phyloP scores from a whole-genome alignment of 2,113 vertebrate species.

The Tinamus guttatus region DNA sequence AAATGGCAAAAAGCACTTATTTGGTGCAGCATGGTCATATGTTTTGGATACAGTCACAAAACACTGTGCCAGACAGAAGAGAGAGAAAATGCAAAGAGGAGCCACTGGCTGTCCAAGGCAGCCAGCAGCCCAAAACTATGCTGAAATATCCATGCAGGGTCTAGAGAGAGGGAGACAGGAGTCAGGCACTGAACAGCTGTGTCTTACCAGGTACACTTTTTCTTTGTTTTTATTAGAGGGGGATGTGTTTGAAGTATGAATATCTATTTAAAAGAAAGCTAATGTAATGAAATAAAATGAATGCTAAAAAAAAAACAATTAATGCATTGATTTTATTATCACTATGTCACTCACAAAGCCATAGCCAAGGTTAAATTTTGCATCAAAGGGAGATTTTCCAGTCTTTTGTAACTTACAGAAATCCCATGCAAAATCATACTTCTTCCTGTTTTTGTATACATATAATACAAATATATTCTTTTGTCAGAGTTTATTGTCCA shows the following conservation, averaged over 20 bases:
- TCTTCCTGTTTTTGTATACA: background rate
- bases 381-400: background rate
- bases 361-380: background rate
- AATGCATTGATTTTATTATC: background rate
- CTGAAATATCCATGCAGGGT: accelerated
- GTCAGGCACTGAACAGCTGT: accelerated
- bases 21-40: background rate
- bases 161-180: background rate
- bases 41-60: background rate
- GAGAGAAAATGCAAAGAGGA: background rate
- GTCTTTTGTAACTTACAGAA: background rate
- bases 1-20: background rate
- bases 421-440: background rate
- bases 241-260: background rate
- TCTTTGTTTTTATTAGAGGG: too few species aligned
- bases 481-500: background rate
- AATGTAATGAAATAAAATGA: background rate
- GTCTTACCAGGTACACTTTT: background rate
- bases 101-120: accelerated
- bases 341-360: background rate
- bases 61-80: accelerated
- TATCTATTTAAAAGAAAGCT: background rate
- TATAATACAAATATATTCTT: too few species aligned
- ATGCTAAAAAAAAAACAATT: background rate
- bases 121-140: too few species aligned